Base-by-base conservation (phyloP, 2,113 vertebrate species). In the Oxyura jamaicensis region DNA sequence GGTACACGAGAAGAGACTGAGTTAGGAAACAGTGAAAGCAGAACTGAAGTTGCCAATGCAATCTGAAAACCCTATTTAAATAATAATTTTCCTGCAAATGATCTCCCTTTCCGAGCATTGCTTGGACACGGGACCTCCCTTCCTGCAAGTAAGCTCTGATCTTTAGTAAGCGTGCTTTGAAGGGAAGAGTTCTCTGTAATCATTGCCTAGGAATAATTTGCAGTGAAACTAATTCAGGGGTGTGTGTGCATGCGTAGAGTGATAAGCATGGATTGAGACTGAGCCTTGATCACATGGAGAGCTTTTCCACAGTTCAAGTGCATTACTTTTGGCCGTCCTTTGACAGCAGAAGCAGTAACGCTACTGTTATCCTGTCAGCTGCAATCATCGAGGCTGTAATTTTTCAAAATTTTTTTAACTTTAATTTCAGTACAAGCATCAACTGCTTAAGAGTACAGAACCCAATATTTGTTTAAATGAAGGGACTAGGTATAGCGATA, bases 171-270 rank as follows among this genome's bases (percentile, higher is more conserved):
- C 25, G 5, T 6, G 16, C 25, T 56, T 76, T 78, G 60, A 58
- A 82, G 46, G 73, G n/a, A 58, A 44, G 59, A 44, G 26, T 72
- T 82, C 50, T 81, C 36, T 19, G 3, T 68, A 56, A 29, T 15
- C 55, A 56, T n/a, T 69, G 15, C 35, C 72, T 23, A 35, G 80
- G 53, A 80, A 80, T 55, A 58, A 83, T 14, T 44, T 81, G 67
- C 48, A n/a, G 58, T 62, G 59, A 73, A 81, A 58, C 66, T 63
- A 15, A 20, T 63, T 83, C 41, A 76, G 22, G 8, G 10, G 1
- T 21, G 6, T 20, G 5, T n/a, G 21, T 56, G 9, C 11, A 6
- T 17, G 3, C 39, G 3, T 58, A 3, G 39, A 3, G 10, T 3
- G 48, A 50, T 50, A 77, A 52, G 23, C 13, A 25, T 52, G 50